Evolutionary conservation across 2,113 vertebrate species (phyloP), one percentile per base, ranked within the genome.

Genomic region (Orientallactaga bullata): DNA sequence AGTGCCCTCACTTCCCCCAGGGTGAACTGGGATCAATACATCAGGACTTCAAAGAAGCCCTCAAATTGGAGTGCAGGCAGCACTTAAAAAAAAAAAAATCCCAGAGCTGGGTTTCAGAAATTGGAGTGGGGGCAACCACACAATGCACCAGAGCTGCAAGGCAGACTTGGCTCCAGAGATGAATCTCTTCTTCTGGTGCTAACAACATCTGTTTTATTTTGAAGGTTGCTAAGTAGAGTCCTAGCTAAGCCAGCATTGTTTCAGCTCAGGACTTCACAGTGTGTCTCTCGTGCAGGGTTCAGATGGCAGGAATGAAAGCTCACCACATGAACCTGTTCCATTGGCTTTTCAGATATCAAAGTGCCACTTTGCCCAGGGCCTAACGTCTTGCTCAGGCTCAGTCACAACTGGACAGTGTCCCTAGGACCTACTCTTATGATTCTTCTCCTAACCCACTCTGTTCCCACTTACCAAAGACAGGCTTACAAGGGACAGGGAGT

Each of bases 261-360:
- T 95, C 92, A 96, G 92, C 91, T 77, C 94, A 84, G 96, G 47
- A 4, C 92, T 97, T 97, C 97, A 96, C 65, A 90, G 95, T 76
- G 92, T 95, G 73, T 85, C 63, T 95, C 92, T 63, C 13, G 89
- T 91, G 79, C 85, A 90, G 94, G 97, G 97, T 97, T 98, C 97
- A 92, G 89, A 90, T 69, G 26, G 91, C 69, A 35, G 93, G 94
- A 98, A 98, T 96, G 96, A 98, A 97, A 96, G 94, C 96, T 96
- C 77, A 30, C 95, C 96, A 95, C 97, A 97, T 95, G 97, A 97
- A 95, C 79, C 95, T 58, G 93, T 96, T 95, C 93, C 96, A 96
- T 97, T 71, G n/a, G 60, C 97, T 97, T 93, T 95, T 93, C 97
- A 95, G 95, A 95, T 97, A 97, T 97, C 97, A 97, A 97, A 97